phyloP scores from a whole-genome alignment of 2,113 vertebrate species.

The Eulemur macaco region DNA sequence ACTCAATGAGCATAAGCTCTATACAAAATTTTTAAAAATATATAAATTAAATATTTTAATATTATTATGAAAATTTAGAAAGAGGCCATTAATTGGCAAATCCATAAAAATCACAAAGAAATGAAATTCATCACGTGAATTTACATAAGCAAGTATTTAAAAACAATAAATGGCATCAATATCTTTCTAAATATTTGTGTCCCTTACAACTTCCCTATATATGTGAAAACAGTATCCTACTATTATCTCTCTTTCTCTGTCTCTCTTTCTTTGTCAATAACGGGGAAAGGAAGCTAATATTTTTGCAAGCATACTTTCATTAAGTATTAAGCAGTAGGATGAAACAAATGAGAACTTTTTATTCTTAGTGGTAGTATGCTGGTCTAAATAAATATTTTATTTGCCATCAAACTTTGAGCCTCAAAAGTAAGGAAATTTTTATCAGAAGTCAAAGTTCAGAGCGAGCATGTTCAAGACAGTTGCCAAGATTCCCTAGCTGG shows the following conservation, averaged over 20 bases:
- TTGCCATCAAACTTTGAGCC: background rate
- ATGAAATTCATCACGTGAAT: background rate
- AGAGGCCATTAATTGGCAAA: background rate
- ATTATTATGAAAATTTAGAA: background rate
- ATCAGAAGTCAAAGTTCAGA: background rate
- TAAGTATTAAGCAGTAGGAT: background rate
- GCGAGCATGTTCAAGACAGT: background rate
- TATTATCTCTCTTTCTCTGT: background rate
- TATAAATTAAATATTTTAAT: background rate
- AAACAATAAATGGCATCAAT: background rate
- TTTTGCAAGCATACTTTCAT: background rate
- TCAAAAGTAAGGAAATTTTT: background rate
- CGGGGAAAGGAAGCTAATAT: background rate
- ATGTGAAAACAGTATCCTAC: background rate
- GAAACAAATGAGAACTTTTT: slow-evolving; percentile 15
- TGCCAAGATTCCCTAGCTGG: background rate
- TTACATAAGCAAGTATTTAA: background rate
- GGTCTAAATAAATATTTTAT: background rate
- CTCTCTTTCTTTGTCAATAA: background rate
- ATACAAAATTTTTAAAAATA: background rate
- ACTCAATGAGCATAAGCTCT: background rate
- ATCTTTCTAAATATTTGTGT: background rate
- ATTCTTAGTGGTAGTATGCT: background rate
- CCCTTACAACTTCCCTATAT: background rate
- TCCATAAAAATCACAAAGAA: background rate